A percentile compares a stretch with the other conserved stretches of the same genome.
These are phyloP conservation scores for Pseudomyrmex sp. DNA, from an alignment of 1,140 invertebrate species.

Conservation along the genomic window DNA sequence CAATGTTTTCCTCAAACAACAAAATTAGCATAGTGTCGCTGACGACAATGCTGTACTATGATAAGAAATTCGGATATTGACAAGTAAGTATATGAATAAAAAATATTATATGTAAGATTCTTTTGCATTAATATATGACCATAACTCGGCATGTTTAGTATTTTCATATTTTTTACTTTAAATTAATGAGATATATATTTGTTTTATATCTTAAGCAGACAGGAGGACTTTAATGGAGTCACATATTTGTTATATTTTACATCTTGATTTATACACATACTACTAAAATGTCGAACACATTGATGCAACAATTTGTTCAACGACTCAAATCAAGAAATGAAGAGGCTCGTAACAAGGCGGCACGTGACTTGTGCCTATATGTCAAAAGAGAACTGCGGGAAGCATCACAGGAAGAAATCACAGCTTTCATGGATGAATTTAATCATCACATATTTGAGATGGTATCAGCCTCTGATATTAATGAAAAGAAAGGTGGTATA, in stretches of 20 bases:
- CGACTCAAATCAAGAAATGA: slow-evolving; percentile 96
- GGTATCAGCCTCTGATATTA: slow-evolving; percentile 96
- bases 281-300: slow-evolving; percentile 85
- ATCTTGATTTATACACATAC: neutral
- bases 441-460: slow-evolving; percentile 98
- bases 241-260: slow-evolving; percentile 13
- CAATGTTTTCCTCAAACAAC: too few species aligned
- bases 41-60: neutral
- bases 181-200: neutral
- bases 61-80: slow-evolving; percentile 41
- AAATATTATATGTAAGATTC: neutral
- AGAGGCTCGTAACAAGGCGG: slow-evolving; percentile 93
- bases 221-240: neutral
- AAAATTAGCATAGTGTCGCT: neutral
- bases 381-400: slow-evolving; percentile 97
- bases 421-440: slow-evolving; percentile 96
- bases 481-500: slow-evolving; percentile 98
- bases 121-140: neutral
- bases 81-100: slow-evolving; percentile 32
- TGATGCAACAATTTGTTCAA: slow-evolving; percentile 92
- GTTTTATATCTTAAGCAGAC: neutral
- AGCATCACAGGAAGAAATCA: slow-evolving; percentile 95
- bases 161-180: too few species aligned
- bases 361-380: slow-evolving; percentile 94
- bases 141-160: neutral